Evolutionary conservation across 1,140 invertebrate genomes (phyloP), one percentile per base, ranked within the genome.

Genomic region (Lordiphosa collinella): DNA sequence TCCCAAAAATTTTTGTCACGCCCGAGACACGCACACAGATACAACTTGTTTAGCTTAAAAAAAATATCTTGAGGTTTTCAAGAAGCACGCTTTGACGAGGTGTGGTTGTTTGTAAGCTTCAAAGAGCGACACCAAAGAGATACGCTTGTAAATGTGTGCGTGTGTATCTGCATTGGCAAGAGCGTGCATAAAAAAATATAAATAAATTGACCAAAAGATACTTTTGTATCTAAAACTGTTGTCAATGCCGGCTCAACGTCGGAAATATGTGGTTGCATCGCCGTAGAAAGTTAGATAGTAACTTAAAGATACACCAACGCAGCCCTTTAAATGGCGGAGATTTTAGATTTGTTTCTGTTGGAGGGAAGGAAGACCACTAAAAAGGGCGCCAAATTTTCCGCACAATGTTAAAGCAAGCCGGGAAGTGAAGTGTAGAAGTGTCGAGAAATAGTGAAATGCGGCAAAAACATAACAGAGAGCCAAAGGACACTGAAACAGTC

Each of bases 81-180:
- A 50, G 4, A 53, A 74, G 54, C 68, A 68, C 70, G 47, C 57
- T 70, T 52, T 60, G 69, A 65, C 56, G 76, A 80, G 76, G 76
- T 82, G 76, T 80, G 76, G 75, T 80, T 80, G 75, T 67, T 78
- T 76, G 66, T 76, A 76, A 62, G 73, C 35, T 55, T 31, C 67
- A 48, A 43, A 67, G 57, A 55, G 53, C 50, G 66, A 63, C 55
- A 59, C 34, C 51, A 66, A 80, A 80, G 70, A 80, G 71, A 82
- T 18, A 56, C 56, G 38, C 31, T 40, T 31, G 10, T 22, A 37
- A 35, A 51, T 32, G 43, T 34, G 14, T 32, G 12, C 8, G 25
- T 53, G 41, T 38, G 44, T 52, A 32, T 41, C 5, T 38, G 51
- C 11, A 18, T 47, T 3, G 5, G 12, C 55, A 47, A 43, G 55